phyloP scores from a whole-genome alignment of 2,113 vertebrate species.

The Hucho hucho region DNA sequence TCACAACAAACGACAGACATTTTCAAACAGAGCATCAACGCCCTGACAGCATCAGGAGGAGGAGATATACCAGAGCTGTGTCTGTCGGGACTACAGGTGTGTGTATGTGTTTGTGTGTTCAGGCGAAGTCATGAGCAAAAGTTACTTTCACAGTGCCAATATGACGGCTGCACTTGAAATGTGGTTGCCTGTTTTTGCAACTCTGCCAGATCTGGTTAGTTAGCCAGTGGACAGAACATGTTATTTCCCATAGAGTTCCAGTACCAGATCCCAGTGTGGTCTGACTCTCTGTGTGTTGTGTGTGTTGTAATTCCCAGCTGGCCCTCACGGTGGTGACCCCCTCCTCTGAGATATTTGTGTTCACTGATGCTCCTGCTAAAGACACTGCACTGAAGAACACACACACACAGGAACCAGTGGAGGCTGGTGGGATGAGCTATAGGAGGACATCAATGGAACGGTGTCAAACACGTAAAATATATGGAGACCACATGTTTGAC shows the following conservation, averaged over 20 bases:
- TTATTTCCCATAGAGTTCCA: background rate
- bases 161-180: background rate
- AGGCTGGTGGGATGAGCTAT: too few relatives aligned
- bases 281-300: background rate
- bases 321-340: conserved; percentile 63
- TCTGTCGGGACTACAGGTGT: conserved; percentile 67
- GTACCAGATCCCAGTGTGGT: too few relatives aligned
- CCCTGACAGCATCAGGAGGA: conserved; percentile 46
- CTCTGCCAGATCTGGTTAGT: too few relatives aligned
- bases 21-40: conserved; percentile 59
- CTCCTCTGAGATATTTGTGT: conserved; percentile 69
- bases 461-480: too few relatives aligned
- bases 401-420: too few relatives aligned
- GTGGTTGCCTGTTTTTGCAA: too few relatives aligned
- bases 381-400: conserved; percentile 53
- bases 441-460: too few relatives aligned
- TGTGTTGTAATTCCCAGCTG: conserved; percentile 50
- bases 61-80: conserved; percentile 62
- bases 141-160: too few relatives aligned
- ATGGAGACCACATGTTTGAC: too few relatives aligned
- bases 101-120: background rate
- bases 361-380: conserved; percentile 71
- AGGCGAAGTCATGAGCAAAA: background rate
- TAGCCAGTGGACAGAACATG: background rate
- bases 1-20: conserved; percentile 56